Percentiles rank a stretch among this genome's conserved stretches.
phyloP scores from a whole-genome alignment of 2,888 invertebrate genomes.

The Thumatha senex region DNA sequence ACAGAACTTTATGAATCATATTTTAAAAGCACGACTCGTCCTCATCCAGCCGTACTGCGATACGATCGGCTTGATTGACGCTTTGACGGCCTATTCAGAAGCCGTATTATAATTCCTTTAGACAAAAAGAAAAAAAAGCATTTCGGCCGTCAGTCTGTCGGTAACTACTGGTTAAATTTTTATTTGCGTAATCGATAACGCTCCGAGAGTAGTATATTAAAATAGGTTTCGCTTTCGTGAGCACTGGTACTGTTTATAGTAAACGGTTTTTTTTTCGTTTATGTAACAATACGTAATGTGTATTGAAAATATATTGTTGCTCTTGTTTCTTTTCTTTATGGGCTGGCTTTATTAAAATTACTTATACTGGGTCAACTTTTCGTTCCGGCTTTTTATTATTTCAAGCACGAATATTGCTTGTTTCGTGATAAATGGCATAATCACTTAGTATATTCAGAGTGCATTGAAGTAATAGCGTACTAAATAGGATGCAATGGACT shows the following conservation, averaged over 20 bases:
- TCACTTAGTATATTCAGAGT: too few relatives aligned
- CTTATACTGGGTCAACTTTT: neutral
- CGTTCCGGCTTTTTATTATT: neutral
- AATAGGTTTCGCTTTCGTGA: slow-evolving; percentile 53
- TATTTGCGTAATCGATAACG: slow-evolving; percentile 60
- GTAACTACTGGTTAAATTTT: slow-evolving; percentile 63
- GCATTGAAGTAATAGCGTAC: too few relatives aligned
- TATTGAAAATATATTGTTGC: slow-evolving; percentile 14
- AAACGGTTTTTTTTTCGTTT: slow-evolving; percentile 22
- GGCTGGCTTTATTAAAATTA: slow-evolving; percentile 17
- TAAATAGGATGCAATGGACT: too few relatives aligned
- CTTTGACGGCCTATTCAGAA: slow-evolving; percentile 66
- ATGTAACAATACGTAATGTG: slow-evolving; percentile 14
- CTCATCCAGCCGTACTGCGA: slow-evolving; percentile 37
- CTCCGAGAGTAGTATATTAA: slow-evolving; percentile 42
- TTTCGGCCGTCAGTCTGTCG: slow-evolving; percentile 39
- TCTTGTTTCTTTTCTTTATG: slow-evolving; percentile 16
- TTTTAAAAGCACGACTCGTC: slow-evolving; percentile 29
- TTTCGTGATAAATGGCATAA: neutral
- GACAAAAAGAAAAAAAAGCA: slow-evolving; percentile 45
- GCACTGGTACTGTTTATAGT: slow-evolving; percentile 21
- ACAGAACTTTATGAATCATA: slow-evolving; percentile 23
- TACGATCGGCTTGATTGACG: slow-evolving; percentile 62
- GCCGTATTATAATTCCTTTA: slow-evolving; percentile 56
- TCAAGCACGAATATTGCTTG: neutral